A percentile compares a stretch with the other conserved stretches of the same genome.
Conservation (phyloP, 1,140 invertebrate species). For the Hesperophylax magnus region DNA sequence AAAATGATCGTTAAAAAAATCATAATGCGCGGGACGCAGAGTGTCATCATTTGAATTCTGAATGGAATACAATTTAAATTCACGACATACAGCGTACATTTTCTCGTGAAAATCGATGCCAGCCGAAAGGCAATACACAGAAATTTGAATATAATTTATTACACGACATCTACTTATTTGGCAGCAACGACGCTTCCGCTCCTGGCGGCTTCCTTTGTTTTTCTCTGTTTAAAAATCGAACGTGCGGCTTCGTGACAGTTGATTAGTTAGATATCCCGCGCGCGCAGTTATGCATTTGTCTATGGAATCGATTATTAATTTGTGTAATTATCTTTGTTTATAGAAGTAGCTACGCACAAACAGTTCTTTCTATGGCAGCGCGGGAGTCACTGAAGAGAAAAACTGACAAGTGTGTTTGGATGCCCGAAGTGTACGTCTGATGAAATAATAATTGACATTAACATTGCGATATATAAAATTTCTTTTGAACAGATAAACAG, state of each 20-base stretch:
- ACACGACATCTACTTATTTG: conserved; percentile 20
- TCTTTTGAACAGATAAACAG: too few relatives aligned
- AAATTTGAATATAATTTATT: conserved; percentile 53
- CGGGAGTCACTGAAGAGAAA: background rate
- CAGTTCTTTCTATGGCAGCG: background rate
- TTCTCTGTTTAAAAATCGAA: conserved; percentile 7
- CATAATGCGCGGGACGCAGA: background rate
- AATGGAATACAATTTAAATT: background rate
- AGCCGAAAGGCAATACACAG: conserved; percentile 3
- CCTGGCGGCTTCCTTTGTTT: conserved; percentile 40
- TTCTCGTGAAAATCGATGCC: conserved; percentile 17
- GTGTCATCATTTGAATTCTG: conserved; percentile 1
- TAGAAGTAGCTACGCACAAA: background rate
- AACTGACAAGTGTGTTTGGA: too few relatives aligned
- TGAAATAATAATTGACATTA: too few relatives aligned
- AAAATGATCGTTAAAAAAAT: background rate
- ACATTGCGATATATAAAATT: too few relatives aligned
- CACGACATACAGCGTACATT: background rate
- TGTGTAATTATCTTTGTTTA: background rate
- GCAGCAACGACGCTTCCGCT: conserved; percentile 28
- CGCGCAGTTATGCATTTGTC: conserved; percentile 27
- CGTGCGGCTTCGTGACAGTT: background rate
- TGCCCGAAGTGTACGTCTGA: too few relatives aligned
- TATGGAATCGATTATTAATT: conserved; percentile 21
- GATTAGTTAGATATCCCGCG: conserved; percentile 15